Evolutionary conservation across 2,113 vertebrate species (phyloP).

Genomic region (Struthidea cinerea): DNA sequence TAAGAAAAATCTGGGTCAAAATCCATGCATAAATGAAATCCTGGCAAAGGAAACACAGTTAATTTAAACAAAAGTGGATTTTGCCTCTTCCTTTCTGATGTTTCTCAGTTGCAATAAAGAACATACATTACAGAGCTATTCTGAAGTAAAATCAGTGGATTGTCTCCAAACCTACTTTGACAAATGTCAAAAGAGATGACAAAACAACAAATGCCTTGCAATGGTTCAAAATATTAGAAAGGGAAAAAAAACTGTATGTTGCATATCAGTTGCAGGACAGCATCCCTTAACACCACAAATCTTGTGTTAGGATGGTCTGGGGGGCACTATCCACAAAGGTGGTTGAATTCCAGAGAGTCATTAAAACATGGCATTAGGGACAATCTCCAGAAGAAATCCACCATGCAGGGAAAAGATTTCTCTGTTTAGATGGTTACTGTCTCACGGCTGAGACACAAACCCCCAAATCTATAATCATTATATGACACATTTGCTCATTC

Average conservation of each 20-base stretch:
- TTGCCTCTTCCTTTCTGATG: neutral
- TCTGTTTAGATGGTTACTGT: neutral
- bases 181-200: neutral
- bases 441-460: rapidly evolving
- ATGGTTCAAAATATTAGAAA: neutral
- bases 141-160: neutral
- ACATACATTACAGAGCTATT: neutral
- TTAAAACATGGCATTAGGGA: neutral
- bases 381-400: neutral
- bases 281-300: neutral
- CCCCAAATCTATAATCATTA: neutral
- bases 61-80: neutral
- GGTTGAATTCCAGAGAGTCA: neutral
- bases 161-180: neutral
- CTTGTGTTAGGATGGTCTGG: neutral
- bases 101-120: neutral
- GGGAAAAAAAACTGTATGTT: neutral
- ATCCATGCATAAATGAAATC: neutral
- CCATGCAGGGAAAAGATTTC: neutral
- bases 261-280: neutral
- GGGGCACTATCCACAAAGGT: neutral
- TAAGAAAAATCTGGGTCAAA: neutral
- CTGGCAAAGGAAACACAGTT: neutral
- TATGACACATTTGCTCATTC: neutral
- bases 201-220: neutral